Conservation (phyloP, 2,113 vertebrate species). For the Phocoena sinus region DNA sequence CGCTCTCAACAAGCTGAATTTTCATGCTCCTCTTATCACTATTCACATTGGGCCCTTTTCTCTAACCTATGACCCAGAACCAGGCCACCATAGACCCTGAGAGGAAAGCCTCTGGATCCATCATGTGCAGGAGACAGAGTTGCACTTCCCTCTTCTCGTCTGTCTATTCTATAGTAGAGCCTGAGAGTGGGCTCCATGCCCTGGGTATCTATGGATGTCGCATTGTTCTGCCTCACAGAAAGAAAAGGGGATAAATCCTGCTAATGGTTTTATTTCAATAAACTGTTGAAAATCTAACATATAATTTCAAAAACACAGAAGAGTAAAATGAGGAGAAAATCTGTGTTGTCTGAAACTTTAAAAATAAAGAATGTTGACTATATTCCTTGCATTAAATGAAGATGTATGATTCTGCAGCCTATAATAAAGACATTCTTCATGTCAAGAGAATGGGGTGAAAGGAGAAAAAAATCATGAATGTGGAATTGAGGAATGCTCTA, state of each 20-base stretch:
- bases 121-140: accelerated
- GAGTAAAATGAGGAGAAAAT: not conserved
- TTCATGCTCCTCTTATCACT: not conserved
- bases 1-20: not conserved
- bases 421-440: not conserved
- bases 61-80: not conserved
- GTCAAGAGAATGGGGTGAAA: not conserved
- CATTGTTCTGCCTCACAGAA: not conserved
- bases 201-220: accelerated
- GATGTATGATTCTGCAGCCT: not conserved
- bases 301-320: constrained; percentile 23
- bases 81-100: not conserved
- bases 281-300: not conserved
- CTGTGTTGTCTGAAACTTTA: not conserved
- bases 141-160: not conserved
- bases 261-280: not conserved
- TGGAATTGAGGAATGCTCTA: not conserved
- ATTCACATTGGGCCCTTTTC: not conserved
- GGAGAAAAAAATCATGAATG: not conserved
- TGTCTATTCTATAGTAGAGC: not conserved
- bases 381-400: not conserved
- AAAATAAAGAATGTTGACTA: not conserved
- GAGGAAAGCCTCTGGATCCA: not conserved
- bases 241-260: not conserved
- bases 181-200: not conserved